Percentiles rank a stretch among this genome's conserved stretches.
These are phyloP conservation scores for Elgaria multicarinata DNA, from an alignment of 2,113 vertebrate genomes.

Conservation along the genomic window DNA sequence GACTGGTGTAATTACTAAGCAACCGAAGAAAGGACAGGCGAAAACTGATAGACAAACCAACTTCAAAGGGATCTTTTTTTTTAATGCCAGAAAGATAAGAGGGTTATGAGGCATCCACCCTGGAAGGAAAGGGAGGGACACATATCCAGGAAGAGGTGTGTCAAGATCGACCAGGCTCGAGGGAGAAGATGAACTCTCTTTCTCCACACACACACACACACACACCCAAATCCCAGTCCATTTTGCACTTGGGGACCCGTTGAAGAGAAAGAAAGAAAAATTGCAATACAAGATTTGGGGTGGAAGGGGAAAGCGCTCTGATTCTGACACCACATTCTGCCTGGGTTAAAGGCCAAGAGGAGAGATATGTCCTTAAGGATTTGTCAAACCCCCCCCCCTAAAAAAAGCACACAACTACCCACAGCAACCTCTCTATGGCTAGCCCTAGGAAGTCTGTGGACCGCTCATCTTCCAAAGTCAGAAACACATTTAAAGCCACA, in stretches of 20 bases:
- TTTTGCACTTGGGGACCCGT: conserved; percentile 69
- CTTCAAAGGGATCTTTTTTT: conserved; percentile 41
- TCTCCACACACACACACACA: no score
- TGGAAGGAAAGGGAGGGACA: not conserved
- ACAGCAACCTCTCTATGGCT: not conserved
- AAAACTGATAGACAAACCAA: conserved; percentile 52
- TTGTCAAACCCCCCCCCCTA: not conserved
- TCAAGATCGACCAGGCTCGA: not conserved
- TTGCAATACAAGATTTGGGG: not conserved
- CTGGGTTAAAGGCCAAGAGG: conserved; percentile 77
- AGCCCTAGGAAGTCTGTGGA: not conserved
- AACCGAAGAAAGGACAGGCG: conserved; percentile 35
- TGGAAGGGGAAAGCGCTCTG: conserved; percentile 69
- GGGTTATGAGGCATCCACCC: not conserved
- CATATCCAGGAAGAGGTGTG: not conserved
- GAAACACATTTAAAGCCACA: not conserved
- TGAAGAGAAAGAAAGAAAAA: conserved; percentile 66
- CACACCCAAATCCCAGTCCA: no score
- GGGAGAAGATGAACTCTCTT: no score
- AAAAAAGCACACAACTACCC: no score
- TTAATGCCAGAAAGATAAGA: not conserved
- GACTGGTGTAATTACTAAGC: not conserved
- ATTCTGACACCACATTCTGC: conserved; percentile 84
- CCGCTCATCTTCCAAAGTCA: not conserved
- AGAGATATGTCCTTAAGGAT: conserved; percentile 60